These are phyloP conservation scores for Turritopsis rubra DNA, from an alignment of 30 jellyfish, hydroid and myxozoan species.

Conservation along the genomic window DNA sequence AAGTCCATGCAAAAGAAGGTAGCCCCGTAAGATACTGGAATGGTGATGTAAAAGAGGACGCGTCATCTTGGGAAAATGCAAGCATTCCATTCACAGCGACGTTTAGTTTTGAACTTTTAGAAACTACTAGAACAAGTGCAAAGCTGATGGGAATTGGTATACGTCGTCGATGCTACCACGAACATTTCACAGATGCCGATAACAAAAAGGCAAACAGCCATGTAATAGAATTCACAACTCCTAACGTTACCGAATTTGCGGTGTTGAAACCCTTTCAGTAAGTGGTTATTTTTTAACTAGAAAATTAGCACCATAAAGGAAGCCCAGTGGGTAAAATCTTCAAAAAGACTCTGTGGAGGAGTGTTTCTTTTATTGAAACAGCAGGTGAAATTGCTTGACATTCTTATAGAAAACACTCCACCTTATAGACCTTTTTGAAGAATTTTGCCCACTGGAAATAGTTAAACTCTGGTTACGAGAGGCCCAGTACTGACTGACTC, in stretches of 20 bases:
- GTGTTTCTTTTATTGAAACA: too few relatives aligned
- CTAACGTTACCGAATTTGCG: background rate
- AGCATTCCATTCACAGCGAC: background rate
- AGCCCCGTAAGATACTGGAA: background rate
- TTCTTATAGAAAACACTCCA: too few relatives aligned
- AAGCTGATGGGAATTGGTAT: background rate
- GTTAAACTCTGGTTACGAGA: too few relatives aligned
- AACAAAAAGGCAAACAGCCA: background rate
- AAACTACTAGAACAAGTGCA: background rate
- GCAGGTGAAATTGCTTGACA: too few relatives aligned
- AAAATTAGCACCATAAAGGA: too few relatives aligned
- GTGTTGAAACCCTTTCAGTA: background rate
- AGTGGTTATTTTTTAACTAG: background rate
- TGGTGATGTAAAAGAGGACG: background rate
- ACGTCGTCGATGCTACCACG: background rate
- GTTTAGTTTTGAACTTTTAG: background rate
- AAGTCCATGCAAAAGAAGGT: background rate
- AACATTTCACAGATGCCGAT: background rate
- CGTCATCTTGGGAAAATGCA: background rate
- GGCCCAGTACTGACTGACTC: too few relatives aligned
- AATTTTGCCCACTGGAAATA: too few relatives aligned
- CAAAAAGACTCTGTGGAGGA: too few relatives aligned
- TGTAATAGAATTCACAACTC: background rate
- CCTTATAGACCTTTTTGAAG: too few relatives aligned
- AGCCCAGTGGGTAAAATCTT: too few relatives aligned